These are phyloP conservation scores for Gymnocheta viridis DNA, from an alignment of 2,888 invertebrate genomes.

Conservation along the genomic window DNA sequence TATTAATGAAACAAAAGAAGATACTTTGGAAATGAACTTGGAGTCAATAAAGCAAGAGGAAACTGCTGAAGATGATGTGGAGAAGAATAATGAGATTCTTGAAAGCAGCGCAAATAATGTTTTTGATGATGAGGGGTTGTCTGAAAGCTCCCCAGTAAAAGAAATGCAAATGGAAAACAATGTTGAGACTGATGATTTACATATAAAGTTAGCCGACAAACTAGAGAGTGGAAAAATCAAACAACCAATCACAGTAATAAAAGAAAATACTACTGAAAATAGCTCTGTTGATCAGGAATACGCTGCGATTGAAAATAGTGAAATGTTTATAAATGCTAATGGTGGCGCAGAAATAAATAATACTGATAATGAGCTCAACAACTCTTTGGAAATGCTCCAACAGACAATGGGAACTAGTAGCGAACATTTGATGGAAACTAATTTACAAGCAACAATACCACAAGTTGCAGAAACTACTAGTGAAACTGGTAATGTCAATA, in stretches of 20 bases:
- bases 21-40: not conserved
- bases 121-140: not conserved
- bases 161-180: conserved; percentile 10
- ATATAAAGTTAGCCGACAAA: not conserved
- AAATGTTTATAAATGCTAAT: conserved; percentile 10
- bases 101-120: not conserved
- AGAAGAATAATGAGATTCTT: not conserved
- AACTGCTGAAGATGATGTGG: not conserved
- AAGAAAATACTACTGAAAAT: not conserved
- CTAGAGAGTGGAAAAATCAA: not conserved
- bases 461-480: conserved; percentile 6
- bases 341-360: not conserved
- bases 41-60: not conserved
- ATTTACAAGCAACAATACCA: conserved; percentile 24
- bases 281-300: not conserved
- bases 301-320: not conserved
- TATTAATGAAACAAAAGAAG: not conserved
- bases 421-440: conserved; percentile 7
- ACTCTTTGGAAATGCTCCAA: not conserved
- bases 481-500: conserved; percentile 25
- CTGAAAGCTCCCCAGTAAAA: not conserved
- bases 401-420: not conserved
- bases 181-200: not conserved
- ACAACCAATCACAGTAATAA: not conserved
- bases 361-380: conserved; percentile 7